Base-by-base conservation (phyloP, 1,140 invertebrate genomes). In the Chrysomallon squamiferum region DNA sequence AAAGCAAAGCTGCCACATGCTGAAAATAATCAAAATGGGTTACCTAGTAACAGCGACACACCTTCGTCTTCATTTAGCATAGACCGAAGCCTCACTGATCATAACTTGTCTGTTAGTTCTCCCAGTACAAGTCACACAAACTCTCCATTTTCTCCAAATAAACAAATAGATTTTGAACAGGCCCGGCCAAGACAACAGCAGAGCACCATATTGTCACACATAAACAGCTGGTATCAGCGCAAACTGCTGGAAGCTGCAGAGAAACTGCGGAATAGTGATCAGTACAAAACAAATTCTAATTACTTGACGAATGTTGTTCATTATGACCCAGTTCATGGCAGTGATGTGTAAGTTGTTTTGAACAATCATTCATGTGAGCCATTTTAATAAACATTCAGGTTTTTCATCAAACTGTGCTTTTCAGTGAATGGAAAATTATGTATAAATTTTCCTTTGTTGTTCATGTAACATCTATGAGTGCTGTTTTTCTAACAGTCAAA, bases 61-160 rank as follows among this genome's bases (percentile, higher is more conserved):
- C 80, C 80, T 0, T 81, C 79, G 13, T 81, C 80, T 0, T 82
- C 78, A 2, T 81, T 80, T 65, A 79, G 80, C 57, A 76, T 73
- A 2, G 79, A 82, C 62, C 72, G 76, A 25, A 79, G 77, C 60
- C 43, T 78, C 7, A 54, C 22, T 54, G 50, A 54, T 54, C 29
- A 15, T 30, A 25, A 15, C 29, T 27, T 54, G 13, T 72, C 52
- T 59, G 65, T 7, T 49, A 54, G 50, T 54, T 54, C 50, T 30
- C 50, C 50, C 15, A 27, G 18, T 54, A 27, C 50, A 4, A 25
- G 22, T 27, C 58, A 32, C 67, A 65, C 47, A 64, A 49, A 63
- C 67, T 32, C 54, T 59, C 33, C 32, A 54, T 45, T 59, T 69
- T 30, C 27, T 30, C 25, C 65, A 54, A 15, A 20, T 9, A 32